These are phyloP conservation scores for Agrotis ipsilon DNA, from an alignment of 2,888 invertebrate species.

Conservation along the genomic window DNA sequence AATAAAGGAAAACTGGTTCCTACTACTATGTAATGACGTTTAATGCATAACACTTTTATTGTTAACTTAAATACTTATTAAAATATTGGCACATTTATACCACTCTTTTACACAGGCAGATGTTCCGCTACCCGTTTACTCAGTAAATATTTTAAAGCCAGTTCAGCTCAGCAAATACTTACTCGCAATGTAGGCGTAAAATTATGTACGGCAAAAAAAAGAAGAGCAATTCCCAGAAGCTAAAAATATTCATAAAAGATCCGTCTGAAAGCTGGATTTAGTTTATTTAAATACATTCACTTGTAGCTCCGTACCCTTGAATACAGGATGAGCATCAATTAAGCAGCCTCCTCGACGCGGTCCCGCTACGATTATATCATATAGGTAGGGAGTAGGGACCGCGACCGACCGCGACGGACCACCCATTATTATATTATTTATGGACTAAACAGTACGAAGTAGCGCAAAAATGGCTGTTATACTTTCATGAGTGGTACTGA, in stretches of 20 bases:
- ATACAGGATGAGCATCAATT: slow-evolving; percentile 85
- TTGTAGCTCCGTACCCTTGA: slow-evolving; percentile 82
- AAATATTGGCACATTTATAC: background rate
- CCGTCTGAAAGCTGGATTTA: slow-evolving; percentile 53
- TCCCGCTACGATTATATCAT: slow-evolving; percentile 63
- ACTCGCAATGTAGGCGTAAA: background rate
- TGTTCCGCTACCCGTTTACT: background rate
- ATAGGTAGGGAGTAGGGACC: slow-evolving; percentile 46
- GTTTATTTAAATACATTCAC: slow-evolving; percentile 76
- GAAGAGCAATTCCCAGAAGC: slow-evolving; percentile 38
- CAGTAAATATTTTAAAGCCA: slow-evolving; percentile 18
- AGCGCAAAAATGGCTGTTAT: slow-evolving; percentile 34
- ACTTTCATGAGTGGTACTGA: slow-evolving; percentile 35
- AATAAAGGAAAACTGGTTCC: background rate
- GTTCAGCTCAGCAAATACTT: background rate
- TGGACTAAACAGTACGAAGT: slow-evolving; percentile 52
- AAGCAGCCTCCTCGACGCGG: slow-evolving; percentile 75
- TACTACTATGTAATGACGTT: background rate
- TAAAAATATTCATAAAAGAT: slow-evolving; percentile 54
- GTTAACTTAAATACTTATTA: background rate
- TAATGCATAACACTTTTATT: too few species aligned
- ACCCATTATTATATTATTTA: slow-evolving; percentile 65
- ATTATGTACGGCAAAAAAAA: slow-evolving; percentile 22
- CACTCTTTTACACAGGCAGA: background rate
- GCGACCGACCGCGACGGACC: slow-evolving; percentile 45